Base-by-base conservation (phyloP, 1,140 invertebrate species). In the Aradophagus sp. region DNA sequence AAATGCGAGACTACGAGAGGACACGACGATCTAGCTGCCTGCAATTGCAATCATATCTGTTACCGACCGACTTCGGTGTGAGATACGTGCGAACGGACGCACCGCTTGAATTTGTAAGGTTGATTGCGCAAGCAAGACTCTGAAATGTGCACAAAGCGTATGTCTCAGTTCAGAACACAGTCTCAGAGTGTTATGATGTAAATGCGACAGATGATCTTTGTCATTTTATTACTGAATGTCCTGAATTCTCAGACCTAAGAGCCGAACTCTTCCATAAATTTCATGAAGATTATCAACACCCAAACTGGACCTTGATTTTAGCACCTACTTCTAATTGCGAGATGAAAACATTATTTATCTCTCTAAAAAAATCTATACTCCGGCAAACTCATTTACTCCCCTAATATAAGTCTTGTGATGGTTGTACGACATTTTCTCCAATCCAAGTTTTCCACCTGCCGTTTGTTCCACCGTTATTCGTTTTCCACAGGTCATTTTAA, bases 201-300 rank as follows among this genome's bases (percentile, higher is more conserved):
- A 15, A 44, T 26, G 4, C 41, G 23, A 5, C 3, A 7, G 41
- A 44, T 10, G 26, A 31, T 16, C 10, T 44, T 3, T 16, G n/a
- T 5, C 41, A 44, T 44, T 7, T 29, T 17, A 12, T 44, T 5
- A 31, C 41, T 16, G 41, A 44, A 44, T 44, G 41, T 31, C 8
- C 41, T 2, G 16, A 44, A 17, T 15, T 17, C 5, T 4, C 23
- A 29, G 3, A 10, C 8, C 2, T 44, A 6, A 7, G 41, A 8
- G 7, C 2, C 12, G 14, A 29, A 2, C 17, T 44, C n/a, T 4
- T 44, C 2, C 6, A 5, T n/a, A 16, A 12, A n/a, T 13, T 44
- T 4, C n/a, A 29, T 6, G 1, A n/a, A n/a, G 14, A 44, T 17
- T 2, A 4, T 29, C 13, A 15, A 16, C 29, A 44, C 14, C 41